A percentile compares a stretch with the other conserved stretches of the same genome.
Conservation (phyloP, 2,888 invertebrate species). For the Reticulitermes lucifugus region DNA sequence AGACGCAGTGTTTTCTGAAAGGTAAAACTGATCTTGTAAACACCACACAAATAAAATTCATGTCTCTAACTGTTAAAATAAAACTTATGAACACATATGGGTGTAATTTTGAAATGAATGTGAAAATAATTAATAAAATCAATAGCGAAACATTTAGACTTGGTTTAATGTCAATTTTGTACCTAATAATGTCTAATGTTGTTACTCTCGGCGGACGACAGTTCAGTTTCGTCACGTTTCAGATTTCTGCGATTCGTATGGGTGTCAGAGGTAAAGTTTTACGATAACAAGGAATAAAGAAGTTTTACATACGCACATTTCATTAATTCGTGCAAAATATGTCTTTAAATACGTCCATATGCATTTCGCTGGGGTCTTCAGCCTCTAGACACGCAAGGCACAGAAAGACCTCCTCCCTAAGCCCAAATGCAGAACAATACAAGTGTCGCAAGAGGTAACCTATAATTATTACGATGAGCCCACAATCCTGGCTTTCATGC, state of each 20-base stretch:
- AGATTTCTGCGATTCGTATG: neutral
- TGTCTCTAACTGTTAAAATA: too few relatives aligned
- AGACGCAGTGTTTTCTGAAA: too few relatives aligned
- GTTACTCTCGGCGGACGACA: neutral
- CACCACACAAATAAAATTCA: too few relatives aligned
- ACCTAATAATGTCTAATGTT: neutral
- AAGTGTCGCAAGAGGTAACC: neutral
- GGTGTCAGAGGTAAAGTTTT: neutral
- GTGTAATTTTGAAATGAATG: too few relatives aligned
- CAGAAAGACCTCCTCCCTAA: neutral
- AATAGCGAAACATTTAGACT: too few relatives aligned
- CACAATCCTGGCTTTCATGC: neutral
- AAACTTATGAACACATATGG: too few relatives aligned
- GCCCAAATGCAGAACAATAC: constrained; percentile 34
- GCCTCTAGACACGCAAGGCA: neutral
- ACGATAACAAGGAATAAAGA: neutral
- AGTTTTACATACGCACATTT: neutral
- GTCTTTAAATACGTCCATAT: neutral
- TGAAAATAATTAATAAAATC: too few relatives aligned
- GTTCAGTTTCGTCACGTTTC: neutral
- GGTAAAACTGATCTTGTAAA: too few relatives aligned
- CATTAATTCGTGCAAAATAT: constrained; percentile 8
- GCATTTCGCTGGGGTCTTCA: neutral
- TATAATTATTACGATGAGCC: neutral
- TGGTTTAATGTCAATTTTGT: too few relatives aligned